Percentiles rank a stretch among this genome's conserved stretches.
phyloP scores from a whole-genome alignment of 2,888 invertebrate genomes.

The Andrena marginata region DNA sequence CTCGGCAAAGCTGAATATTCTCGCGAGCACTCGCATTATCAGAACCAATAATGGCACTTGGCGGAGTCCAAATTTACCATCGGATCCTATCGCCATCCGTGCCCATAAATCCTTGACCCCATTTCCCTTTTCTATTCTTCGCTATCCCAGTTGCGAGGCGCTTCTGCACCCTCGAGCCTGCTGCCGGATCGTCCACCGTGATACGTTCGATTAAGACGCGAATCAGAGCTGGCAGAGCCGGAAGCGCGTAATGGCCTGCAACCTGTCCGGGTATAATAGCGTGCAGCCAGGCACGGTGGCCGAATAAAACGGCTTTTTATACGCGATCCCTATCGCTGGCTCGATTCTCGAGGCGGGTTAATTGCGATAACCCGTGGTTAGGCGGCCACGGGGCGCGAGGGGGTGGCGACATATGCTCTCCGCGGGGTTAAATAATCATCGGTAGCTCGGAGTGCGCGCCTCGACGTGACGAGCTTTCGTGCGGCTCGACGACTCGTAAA shows the following conservation, averaged over 20 bases:
- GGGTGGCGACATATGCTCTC: slow-evolving; percentile 67
- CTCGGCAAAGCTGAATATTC: not conserved
- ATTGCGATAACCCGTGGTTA: slow-evolving; percentile 76
- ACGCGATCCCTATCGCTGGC: slow-evolving; percentile 62
- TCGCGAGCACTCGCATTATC: not conserved
- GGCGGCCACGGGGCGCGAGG: not conserved
- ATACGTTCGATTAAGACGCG: not conserved
- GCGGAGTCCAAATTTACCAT: not conserved
- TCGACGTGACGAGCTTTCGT: slow-evolving; percentile 70
- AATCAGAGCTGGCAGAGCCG: not conserved
- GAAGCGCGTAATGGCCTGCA: not conserved
- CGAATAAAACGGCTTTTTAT: slow-evolving; percentile 64
- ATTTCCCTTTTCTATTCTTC: not conserved
- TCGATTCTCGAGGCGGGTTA: slow-evolving; percentile 73
- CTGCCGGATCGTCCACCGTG: not conserved
- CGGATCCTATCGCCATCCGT: not conserved
- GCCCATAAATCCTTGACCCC: not conserved
- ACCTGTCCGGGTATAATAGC: slow-evolving; percentile 11
- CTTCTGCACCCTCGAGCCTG: not conserved
- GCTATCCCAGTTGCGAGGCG: not conserved
- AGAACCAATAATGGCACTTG: not conserved
- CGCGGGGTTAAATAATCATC: slow-evolving; percentile 73
- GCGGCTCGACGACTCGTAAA: slow-evolving; percentile 69
- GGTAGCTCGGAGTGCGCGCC: slow-evolving; percentile 54
- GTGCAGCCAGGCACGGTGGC: not conserved